Percentiles rank a stretch among this genome's conserved stretches.
Conservation (phyloP, 2,888 invertebrate genomes). For the Drosophila differens region DNA sequence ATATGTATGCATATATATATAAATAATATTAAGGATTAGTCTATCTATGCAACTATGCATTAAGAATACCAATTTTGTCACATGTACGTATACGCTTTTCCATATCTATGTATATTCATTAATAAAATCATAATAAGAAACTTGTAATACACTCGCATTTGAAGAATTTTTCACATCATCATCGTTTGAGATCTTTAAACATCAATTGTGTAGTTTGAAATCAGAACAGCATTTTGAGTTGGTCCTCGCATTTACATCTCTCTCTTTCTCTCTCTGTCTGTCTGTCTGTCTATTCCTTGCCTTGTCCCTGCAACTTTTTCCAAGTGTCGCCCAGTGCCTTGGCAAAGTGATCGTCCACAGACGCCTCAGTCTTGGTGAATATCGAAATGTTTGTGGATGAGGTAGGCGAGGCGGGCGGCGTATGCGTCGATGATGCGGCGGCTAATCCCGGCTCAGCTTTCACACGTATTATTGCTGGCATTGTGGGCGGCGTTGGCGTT, state of each 20-base stretch:
- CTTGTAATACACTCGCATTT: constrained; percentile 78
- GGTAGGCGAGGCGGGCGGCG: constrained; percentile 77
- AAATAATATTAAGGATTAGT: constrained; percentile 73
- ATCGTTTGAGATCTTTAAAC: constrained; percentile 73
- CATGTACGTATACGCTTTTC: constrained; percentile 79
- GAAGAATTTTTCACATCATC: constrained; percentile 75
- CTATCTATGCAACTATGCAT: constrained; percentile 68
- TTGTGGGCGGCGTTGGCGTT: constrained; percentile 62
- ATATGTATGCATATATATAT: constrained; percentile 33
- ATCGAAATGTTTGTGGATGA: constrained; percentile 76
- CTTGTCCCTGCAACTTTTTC: constrained; percentile 89
- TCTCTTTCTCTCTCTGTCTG: not conserved
- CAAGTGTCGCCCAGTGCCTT: constrained; percentile 95
- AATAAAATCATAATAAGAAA: constrained; percentile 76
- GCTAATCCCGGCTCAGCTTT: constrained; percentile 82
- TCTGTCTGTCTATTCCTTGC: constrained; percentile 73
- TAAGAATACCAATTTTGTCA: constrained; percentile 78
- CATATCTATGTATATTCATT: constrained; percentile 59
- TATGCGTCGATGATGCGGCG: constrained; percentile 77
- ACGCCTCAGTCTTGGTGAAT: constrained; percentile 83
- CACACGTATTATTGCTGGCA: constrained; percentile 80
- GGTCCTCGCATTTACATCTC: constrained; percentile 33
- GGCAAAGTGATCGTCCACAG: constrained; percentile 96
- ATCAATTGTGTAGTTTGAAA: constrained; percentile 74
- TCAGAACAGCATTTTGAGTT: constrained; percentile 74